Conservation (phyloP, 2,113 vertebrate genomes). For the Phaethornis superciliosus region DNA sequence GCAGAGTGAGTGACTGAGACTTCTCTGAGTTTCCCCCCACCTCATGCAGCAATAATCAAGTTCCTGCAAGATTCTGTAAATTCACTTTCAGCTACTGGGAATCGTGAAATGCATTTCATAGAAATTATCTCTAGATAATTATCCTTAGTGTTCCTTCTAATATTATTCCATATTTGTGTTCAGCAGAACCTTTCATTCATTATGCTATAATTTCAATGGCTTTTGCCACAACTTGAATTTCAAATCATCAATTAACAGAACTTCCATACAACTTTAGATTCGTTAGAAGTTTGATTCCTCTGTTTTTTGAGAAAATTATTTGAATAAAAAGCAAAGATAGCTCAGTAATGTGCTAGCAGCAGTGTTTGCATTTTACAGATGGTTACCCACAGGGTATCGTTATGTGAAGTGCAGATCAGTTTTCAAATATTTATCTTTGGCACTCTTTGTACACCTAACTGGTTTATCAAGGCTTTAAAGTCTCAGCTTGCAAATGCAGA, state of each 20-base stretch:
- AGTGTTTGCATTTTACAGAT: background rate
- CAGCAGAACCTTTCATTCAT: background rate
- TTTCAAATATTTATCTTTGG: background rate
- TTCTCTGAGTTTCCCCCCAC: background rate
- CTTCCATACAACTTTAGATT: background rate
- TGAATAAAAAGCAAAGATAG: background rate
- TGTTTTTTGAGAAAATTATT: background rate
- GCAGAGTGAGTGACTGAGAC: rapidly evolving
- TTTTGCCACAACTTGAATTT: background rate
- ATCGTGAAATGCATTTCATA: background rate
- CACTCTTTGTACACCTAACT: background rate
- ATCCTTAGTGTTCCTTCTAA: background rate
- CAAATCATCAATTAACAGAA: background rate
- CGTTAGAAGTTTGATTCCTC: background rate
- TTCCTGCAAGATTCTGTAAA: background rate
- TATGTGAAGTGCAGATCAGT: background rate
- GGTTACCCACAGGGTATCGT: background rate
- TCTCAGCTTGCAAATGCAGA: background rate
- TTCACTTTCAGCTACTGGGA: background rate
- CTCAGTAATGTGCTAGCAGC: background rate
- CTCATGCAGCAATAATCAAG: background rate
- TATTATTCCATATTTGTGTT: background rate
- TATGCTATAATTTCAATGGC: background rate
- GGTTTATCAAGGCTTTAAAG: background rate
- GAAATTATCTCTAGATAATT: background rate